Conservation (phyloP, 2,113 vertebrate species). For the Eira barbara region DNA sequence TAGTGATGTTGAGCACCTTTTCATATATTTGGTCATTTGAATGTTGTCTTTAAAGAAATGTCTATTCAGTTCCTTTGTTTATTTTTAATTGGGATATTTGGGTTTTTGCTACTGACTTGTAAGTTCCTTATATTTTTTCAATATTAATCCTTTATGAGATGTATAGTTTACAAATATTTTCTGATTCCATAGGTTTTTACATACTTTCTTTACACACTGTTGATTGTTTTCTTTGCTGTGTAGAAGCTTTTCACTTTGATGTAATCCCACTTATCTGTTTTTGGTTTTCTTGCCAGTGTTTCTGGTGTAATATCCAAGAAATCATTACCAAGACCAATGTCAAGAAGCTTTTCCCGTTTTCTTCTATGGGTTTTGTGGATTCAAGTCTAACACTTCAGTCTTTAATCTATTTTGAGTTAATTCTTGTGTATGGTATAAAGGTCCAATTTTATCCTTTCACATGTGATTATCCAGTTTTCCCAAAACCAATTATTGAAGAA, state of each 20-base stretch:
- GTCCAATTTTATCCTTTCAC: neutral
- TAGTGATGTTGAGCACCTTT: neutral
- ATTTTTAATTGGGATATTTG: neutral
- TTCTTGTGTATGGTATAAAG: neutral
- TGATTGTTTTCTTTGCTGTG: neutral
- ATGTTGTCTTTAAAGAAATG: neutral
- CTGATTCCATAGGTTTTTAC: neutral
- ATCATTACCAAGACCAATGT: neutral
- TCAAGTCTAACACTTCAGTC: neutral
- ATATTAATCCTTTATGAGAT: neutral
- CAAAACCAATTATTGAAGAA: neutral
- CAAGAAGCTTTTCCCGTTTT: neutral
- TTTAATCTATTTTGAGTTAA: neutral
- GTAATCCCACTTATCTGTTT: neutral
- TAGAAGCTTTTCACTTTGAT: neutral
- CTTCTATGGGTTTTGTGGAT: neutral
- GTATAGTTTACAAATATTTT: neutral
- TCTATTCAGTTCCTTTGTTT: neutral
- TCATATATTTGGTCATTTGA: neutral
- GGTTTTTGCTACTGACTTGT: neutral
- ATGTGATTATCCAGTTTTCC: neutral
- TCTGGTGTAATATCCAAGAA: neutral
- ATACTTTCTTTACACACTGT: neutral
- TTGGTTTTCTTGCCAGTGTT: neutral
- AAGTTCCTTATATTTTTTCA: neutral